Base-by-base conservation (phyloP, 92 coral and sea anemone species). In the Pocillopora grandis region DNA sequence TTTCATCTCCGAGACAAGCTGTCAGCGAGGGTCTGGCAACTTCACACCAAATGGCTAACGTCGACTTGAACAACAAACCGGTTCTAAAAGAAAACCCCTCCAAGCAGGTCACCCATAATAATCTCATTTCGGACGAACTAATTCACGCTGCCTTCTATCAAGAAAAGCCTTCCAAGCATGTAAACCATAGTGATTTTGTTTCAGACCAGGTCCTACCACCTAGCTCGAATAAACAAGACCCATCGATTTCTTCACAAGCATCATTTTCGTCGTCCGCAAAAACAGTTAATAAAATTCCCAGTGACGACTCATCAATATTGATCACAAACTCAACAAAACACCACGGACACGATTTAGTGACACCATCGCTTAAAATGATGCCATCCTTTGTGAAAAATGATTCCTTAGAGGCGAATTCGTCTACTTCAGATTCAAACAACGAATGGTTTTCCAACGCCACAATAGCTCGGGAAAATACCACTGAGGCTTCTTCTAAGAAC, bases 11-110 rank as follows among this genome's bases (percentile, higher is more conserved):
- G 21, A 73, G 89, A 65, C 98, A 91, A 72, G 93, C 98, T 58
- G 87, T 94, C 16, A 81, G 87, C 48, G 92, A 85, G 86, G 90
- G 88, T 57, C 82, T 94, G 37, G 76, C 87, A 4, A 87, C 90
- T 60, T 84, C 88, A 9, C 88, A 92, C 20, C 93, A 89, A 55
- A 76, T 92, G 48, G 80, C 91, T 15, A 84, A 60, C 12, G 81
- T 69, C n/a, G 84, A 76, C 2, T 83, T 79, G 49, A 77, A 83
- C 60, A 88, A 86, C 68, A 86, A 74, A 57, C 91, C 73, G 10
- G 14, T 75, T 62, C 35, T 62, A 20, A 57, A 35, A 3, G 77
- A 85, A 15, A 77, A 86, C 71, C 62, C 72, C 11, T 10, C 14
- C 27, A 66, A 87, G 58, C 74, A 81, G 52, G 19, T 58, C 48